phyloP scores from a whole-genome alignment of 1,140 invertebrate species.

The Colletes latitarsis region DNA sequence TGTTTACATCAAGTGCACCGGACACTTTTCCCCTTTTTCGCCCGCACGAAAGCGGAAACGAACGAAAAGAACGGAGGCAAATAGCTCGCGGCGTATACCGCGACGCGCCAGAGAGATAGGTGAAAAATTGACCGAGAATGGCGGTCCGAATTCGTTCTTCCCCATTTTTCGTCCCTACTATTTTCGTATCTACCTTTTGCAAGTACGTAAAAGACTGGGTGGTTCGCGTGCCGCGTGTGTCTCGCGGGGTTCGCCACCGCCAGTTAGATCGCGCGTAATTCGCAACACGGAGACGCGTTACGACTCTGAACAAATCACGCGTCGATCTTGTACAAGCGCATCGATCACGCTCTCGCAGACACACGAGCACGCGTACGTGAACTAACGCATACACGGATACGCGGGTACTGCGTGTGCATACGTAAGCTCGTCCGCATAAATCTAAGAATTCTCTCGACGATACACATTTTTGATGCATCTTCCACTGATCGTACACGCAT shows the following conservation, averaged over 20 bases:
- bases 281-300: slow-evolving; percentile 27
- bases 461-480: slow-evolving; percentile 36
- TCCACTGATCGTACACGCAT: slow-evolving; percentile 1
- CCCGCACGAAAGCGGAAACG: too few species aligned
- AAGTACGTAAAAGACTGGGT: slow-evolving; percentile 45
- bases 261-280: slow-evolving; percentile 28
- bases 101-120: background rate
- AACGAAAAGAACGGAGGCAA: background rate
- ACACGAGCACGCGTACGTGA: background rate
- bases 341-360: slow-evolving; percentile 8
- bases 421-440: slow-evolving; percentile 31
- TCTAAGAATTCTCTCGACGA: background rate
- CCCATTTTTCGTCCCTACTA: slow-evolving; percentile 26
- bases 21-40: slow-evolving; percentile 12
- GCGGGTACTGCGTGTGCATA: background rate
- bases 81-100: too few species aligned
- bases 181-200: slow-evolving; percentile 15
- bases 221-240: slow-evolving; percentile 4
- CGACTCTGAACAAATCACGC: slow-evolving; percentile 49
- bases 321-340: slow-evolving; percentile 27
- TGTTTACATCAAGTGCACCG: slow-evolving; percentile 39
- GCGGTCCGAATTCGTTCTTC: background rate
- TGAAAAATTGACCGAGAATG: background rate
- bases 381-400: background rate
- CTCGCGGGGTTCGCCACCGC: background rate